Base-by-base conservation (phyloP, 2,113 vertebrate genomes). In the Prochilodus magdalenae region DNA sequence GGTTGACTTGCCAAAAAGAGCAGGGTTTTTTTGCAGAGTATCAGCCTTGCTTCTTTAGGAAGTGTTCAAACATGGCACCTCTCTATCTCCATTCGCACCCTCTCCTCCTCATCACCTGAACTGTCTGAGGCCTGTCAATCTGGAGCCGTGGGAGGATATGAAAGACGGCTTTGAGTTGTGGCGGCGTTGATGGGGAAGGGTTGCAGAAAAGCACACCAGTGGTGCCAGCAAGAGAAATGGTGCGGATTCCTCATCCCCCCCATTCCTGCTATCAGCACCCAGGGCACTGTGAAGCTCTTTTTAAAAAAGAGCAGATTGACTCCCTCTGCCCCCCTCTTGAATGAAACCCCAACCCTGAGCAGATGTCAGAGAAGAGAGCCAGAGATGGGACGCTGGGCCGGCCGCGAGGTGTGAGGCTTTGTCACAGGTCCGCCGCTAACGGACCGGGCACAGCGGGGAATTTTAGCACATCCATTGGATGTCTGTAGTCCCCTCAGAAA, bases 51-150 rank as follows among this genome's bases (percentile, higher is more conserved):
- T 82, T 87, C 80, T 87, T 87, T 88, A 82, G 76, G 87, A 88
- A 86, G 86, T 87, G 89, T 90, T 89, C 85, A 87, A 87, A 90
- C 84, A 89, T 88, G 87, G 87, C 86, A 86, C 86, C 84, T 86
- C 86, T 86, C 86, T 81, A 79, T 86, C 85, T 86, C 85, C 81
- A 89, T 87, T 85, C 88, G 83, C 85, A 86, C 89, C 84, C 85
- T 88, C 88, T 89, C 89, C 85, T 90, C 86, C 85, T 89, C 89
- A 87, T 86, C 88, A 90, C 86, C 87, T 88, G 86, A 88, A 82
- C 85, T 87, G 84, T 89, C 86, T 87, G 84, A 86, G 83, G 84
- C 80, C 84, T 87, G 88, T 88, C 89, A 89, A 83, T 90, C 88
- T 84, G 83, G 84, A 87, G 77, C 71, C 79, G 86, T 81, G 85